Evolutionary conservation across 1,140 invertebrate species (phyloP).

Genomic region (Lepeophtheirus salmonis): DNA sequence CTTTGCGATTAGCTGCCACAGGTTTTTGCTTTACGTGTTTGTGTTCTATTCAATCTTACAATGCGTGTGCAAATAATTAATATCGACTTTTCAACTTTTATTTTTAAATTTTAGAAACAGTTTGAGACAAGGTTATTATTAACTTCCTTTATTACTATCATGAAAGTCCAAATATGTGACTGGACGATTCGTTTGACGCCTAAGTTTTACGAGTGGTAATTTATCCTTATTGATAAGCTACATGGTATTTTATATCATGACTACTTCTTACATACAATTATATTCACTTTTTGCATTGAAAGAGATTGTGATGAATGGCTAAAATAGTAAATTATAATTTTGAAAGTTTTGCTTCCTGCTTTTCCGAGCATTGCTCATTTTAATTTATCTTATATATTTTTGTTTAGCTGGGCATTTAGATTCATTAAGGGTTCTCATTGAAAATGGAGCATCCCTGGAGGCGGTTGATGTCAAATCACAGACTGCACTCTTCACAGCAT

Average conservation of each 20-base stretch:
- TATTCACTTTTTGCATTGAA: no score
- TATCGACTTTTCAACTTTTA: not conserved
- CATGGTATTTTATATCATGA: not conserved
- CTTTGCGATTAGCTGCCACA: slow-evolving; percentile 16
- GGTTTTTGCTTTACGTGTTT: not conserved
- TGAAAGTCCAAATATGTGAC: not conserved
- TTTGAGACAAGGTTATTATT: not conserved
- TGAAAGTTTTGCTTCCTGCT: not conserved
- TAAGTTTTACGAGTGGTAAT: not conserved
- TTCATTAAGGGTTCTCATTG: not conserved
- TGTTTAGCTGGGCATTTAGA: not conserved
- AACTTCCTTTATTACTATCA: not conserved
- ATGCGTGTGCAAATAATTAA: not conserved
- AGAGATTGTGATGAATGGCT: not conserved
- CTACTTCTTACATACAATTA: not conserved
- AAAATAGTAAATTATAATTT: not conserved
- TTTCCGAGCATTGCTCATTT: no score
- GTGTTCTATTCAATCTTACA: not conserved
- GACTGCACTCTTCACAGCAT: slow-evolving; percentile 7
- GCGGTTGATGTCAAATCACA: slow-evolving; percentile 12
- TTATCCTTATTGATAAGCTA: not conserved
- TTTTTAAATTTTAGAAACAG: not conserved
- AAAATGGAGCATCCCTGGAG: slow-evolving; percentile 9
- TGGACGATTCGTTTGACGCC: not conserved
- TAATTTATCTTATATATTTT: no score